These are phyloP conservation scores for Liodrosophila aerea DNA, from an alignment of 2,888 invertebrate species.

Conservation along the genomic window DNA sequence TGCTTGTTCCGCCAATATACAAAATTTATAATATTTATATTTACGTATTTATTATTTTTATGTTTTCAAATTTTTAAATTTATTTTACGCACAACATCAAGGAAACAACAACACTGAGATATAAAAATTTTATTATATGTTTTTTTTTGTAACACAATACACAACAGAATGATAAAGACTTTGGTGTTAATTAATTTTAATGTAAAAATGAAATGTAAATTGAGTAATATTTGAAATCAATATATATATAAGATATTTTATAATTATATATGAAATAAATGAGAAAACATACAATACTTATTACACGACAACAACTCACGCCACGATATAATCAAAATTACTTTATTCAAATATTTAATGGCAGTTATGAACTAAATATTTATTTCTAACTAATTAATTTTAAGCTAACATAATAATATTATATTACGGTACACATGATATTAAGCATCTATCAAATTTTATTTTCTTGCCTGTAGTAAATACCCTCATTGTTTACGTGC, in stretches of 20 bases:
- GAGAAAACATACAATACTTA: constrained; percentile 28
- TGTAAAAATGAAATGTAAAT: constrained; percentile 6
- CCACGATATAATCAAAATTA: constrained; percentile 19
- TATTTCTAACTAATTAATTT: constrained; percentile 11
- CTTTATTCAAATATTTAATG: neutral
- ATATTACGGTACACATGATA: no score
- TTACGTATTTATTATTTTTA: no score
- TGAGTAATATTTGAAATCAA: neutral
- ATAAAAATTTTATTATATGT: constrained; percentile 57
- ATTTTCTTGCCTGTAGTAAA: constrained; percentile 16
- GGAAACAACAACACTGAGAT: constrained; percentile 78
- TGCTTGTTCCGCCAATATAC: constrained; percentile 35
- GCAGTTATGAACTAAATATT: neutral
- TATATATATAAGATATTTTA: constrained; percentile 8
- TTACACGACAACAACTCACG: constrained; percentile 45
- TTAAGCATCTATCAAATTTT: no score
- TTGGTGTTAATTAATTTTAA: constrained; percentile 31
- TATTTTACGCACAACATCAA: constrained; percentile 76
- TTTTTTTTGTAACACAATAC: constrained; percentile 27
- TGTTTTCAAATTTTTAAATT: constrained; percentile 29
- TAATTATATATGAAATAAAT: constrained; percentile 26
- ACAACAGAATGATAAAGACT: constrained; percentile 14
- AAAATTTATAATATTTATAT: constrained; percentile 19
- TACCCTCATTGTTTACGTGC: neutral
- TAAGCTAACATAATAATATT: constrained; percentile 3